phyloP scores from a whole-genome alignment of 2,888 invertebrate genomes.

The Harpagoxenus sublaevis region DNA sequence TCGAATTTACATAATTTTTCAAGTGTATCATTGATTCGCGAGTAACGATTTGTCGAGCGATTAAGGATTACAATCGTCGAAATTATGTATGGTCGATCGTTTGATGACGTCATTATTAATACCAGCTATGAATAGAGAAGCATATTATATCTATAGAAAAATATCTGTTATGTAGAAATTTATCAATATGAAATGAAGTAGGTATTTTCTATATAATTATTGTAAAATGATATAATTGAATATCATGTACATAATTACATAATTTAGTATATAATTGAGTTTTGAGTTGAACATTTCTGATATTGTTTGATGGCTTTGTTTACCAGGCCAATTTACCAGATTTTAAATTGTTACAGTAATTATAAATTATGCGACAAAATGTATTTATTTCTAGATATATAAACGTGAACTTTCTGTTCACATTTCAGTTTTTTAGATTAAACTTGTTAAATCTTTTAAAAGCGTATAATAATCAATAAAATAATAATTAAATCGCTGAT shows the following conservation, averaged over 20 bases:
- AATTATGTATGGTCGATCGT: slow-evolving; percentile 9
- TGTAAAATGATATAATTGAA: background rate
- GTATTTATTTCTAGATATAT: background rate
- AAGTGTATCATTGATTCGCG: slow-evolving; percentile 8
- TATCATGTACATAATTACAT: background rate
- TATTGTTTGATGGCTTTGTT: background rate
- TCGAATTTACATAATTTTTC: slow-evolving; percentile 5
- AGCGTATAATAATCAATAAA: background rate
- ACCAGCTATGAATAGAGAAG: background rate
- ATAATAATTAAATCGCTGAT: background rate
- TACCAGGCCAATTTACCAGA: background rate
- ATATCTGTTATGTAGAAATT: background rate
- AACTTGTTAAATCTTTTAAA: background rate
- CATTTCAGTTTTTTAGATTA: background rate
- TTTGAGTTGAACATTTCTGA: background rate
- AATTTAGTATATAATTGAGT: background rate
- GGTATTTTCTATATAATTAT: background rate
- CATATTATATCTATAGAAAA: background rate
- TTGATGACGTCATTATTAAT: background rate
- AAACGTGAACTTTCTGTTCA: background rate
- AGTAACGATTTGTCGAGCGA: background rate
- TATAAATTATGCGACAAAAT: background rate
- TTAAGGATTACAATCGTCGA: background rate
- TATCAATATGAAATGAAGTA: background rate
- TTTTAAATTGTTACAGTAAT: background rate